Evolutionary conservation across 35 echinoderm and acorn worm species (phyloP).

Genomic region (Heliocidaris tuberculata): DNA sequence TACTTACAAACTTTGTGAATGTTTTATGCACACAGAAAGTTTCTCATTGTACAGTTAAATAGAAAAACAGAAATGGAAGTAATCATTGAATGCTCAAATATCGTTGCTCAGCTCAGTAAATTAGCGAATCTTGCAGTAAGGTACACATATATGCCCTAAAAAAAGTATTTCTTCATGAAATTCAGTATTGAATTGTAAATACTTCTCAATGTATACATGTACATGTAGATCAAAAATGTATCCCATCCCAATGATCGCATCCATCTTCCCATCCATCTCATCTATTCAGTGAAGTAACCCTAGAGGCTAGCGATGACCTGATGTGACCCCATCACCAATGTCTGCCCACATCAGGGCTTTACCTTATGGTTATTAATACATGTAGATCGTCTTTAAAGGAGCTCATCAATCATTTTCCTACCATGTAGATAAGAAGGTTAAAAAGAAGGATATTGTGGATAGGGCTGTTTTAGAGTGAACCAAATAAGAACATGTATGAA

Average conservation of each 20-base stretch:
- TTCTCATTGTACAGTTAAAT: no score
- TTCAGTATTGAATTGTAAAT: background rate
- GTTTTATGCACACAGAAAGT: no score
- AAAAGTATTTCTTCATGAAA: background rate
- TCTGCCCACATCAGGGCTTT: background rate
- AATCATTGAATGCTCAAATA: no score
- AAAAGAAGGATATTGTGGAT: background rate
- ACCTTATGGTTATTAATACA: constrained; percentile 1
- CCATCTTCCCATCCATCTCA: background rate
- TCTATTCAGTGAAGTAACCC: background rate
- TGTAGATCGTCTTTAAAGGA: background rate
- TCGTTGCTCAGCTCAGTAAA: no score
- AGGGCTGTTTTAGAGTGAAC: no score
- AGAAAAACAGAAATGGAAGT: no score
- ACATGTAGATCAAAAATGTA: background rate
- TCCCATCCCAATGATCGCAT: background rate
- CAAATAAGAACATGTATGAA: no score
- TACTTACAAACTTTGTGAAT: no score
- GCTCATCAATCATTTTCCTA: background rate
- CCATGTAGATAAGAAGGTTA: background rate
- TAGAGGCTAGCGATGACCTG: background rate
- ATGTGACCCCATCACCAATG: background rate
- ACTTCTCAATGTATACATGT: background rate
- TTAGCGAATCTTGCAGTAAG: no score
- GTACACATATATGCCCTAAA: no score